phyloP scores from a whole-genome alignment of 2,113 vertebrate genomes.

The Notothenia rossii region DNA sequence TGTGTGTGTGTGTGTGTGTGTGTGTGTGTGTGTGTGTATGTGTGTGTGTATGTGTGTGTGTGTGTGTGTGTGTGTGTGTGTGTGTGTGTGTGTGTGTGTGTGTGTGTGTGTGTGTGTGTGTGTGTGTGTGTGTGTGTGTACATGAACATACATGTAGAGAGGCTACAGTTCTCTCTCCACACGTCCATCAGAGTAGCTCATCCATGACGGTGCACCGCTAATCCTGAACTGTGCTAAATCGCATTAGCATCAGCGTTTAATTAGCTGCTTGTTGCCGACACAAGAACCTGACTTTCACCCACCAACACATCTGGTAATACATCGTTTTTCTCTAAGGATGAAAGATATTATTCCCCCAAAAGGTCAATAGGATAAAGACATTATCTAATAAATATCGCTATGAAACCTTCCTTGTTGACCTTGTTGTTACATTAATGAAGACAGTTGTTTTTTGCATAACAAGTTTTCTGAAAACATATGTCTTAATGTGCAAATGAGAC shows the following conservation, averaged over 20 bases:
- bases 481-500: too few relatives aligned
- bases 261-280: constrained; percentile 11
- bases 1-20: not conserved
- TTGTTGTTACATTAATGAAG: too few relatives aligned
- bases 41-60: not conserved
- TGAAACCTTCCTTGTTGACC: too few relatives aligned
- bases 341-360: not conserved
- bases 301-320: not conserved
- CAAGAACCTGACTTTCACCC: not conserved
- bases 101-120: not conserved
- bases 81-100: not conserved
- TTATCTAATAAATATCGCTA: too few relatives aligned
- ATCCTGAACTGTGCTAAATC: constrained; percentile 23
- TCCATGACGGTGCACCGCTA: constrained; percentile 49
- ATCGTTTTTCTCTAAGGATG: not conserved
- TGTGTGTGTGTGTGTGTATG: not conserved
- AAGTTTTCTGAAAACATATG: too few relatives aligned
- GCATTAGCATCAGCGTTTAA: constrained; percentile 27
- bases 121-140: constrained; percentile 17
- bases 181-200: constrained; percentile 54
- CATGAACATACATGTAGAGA: constrained; percentile 49
- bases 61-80: too few relatives aligned
- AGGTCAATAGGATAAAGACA: not conserved
- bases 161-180: constrained; percentile 16
- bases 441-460: too few relatives aligned